These are phyloP conservation scores for Ahaetulla prasina DNA, from an alignment of 2,113 vertebrate species.

Conservation along the genomic window DNA sequence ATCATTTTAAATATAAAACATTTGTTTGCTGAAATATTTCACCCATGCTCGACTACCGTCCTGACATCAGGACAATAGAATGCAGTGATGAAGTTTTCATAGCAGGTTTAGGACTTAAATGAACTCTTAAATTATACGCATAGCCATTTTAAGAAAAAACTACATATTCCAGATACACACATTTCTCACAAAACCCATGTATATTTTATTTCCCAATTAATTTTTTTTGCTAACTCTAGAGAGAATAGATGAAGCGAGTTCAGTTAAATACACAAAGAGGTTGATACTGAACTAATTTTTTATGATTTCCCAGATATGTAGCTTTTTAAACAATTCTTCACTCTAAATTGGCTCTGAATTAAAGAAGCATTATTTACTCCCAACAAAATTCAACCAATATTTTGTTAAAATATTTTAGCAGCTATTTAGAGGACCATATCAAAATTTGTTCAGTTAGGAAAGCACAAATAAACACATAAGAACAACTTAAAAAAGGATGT, in stretches of 20 bases:
- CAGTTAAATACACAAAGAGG: constrained; percentile 27
- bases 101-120: constrained; percentile 24
- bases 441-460: constrained; percentile 59
- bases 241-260: not conserved
- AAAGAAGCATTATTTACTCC: not conserved
- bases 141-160: not conserved
- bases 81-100: constrained; percentile 21
- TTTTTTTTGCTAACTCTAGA: not conserved
- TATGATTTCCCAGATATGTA: constrained; percentile 30
- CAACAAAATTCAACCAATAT: constrained; percentile 43
- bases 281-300: constrained; percentile 43
- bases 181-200: not conserved
- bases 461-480: constrained; percentile 62
- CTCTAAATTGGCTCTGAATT: constrained; percentile 26
- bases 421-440: constrained; percentile 56
- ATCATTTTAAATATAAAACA: not conserved
- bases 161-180: not conserved
- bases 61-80: not conserved
- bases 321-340: constrained; percentile 29
- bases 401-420: constrained; percentile 25
- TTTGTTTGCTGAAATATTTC: not conserved
- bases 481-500: constrained; percentile 79
- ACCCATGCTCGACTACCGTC: not conserved
- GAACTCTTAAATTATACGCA: constrained; percentile 16
- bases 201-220: constrained; percentile 9